phyloP scores from a whole-genome alignment of 2,113 vertebrate genomes.

The Donacobius atricapilla region DNA sequence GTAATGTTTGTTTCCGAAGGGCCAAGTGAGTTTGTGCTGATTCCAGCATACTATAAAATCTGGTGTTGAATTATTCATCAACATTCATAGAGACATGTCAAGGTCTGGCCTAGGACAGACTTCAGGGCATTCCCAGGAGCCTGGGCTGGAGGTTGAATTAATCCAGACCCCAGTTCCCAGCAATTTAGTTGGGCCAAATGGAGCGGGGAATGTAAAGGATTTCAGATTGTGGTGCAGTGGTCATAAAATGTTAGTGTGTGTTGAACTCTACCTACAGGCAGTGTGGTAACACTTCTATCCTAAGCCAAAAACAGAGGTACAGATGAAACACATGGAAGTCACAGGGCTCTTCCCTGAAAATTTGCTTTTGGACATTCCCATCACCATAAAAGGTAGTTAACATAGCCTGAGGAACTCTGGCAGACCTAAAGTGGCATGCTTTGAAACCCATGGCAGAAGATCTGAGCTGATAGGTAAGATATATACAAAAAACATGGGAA shows the following conservation, averaged over 20 bases:
- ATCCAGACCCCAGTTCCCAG: not conserved
- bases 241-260: not conserved
- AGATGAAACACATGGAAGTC: not conserved
- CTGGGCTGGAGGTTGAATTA: not conserved
- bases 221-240: not conserved
- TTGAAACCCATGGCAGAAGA: not conserved
- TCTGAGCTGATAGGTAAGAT: not conserved
- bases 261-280: not conserved
- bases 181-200: not conserved
- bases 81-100: not conserved
- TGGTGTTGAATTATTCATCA: not conserved
- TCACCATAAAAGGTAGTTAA: not conserved
- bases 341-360: not conserved
- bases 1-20: accelerated
- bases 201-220: not conserved
- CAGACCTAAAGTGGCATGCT: not conserved
- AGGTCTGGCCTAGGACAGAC: not conserved
- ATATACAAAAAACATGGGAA: not conserved
- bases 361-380: not conserved
- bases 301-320: not conserved
- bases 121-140: not conserved
- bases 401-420: not conserved
- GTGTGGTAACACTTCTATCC: not conserved
- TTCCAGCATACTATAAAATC: not conserved
- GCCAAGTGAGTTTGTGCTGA: not conserved